A percentile compares a stretch with the other conserved stretches of the same genome.
These are phyloP conservation scores for Mormyrus hasselquistii DNA, from an alignment of 2,797 vertebrate species.

Conservation along the genomic window DNA sequence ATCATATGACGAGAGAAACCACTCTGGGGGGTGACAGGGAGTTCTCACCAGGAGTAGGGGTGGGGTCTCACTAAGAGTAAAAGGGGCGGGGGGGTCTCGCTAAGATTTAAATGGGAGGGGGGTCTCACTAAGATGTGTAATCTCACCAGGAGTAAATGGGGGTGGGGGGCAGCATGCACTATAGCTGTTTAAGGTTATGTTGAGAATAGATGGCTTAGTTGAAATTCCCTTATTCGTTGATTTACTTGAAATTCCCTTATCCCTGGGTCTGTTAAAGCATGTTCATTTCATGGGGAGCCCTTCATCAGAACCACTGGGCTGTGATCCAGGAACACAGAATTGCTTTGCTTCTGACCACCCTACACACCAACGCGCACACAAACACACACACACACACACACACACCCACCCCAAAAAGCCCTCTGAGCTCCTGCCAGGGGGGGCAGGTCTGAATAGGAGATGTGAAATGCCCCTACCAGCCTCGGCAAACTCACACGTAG, in stretches of 20 bases:
- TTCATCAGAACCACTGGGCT: neutral
- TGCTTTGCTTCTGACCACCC: neutral
- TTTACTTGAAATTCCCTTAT: neutral
- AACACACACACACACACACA: neutral
- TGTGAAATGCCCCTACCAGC: slow-evolving; percentile 8
- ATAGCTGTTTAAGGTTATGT: neutral
- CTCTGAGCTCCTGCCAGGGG: neutral
- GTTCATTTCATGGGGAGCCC: neutral
- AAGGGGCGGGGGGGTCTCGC: neutral
- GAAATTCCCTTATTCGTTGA: neutral
- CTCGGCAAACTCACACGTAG: neutral
- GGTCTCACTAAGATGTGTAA: neutral
- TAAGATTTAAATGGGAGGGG: neutral
- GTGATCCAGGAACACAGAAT: neutral
- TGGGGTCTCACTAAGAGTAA: neutral
- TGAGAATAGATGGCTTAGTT: neutral
- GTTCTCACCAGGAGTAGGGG: neutral
- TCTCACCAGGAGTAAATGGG: neutral
- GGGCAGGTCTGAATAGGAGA: neutral
- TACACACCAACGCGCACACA: neutral
- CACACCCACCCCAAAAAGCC: neutral
- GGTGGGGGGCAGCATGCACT: neutral
- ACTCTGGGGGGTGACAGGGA: neutral
- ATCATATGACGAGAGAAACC: neutral
- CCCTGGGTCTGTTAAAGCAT: neutral